phyloP scores from a whole-genome alignment of 2,797 vertebrate species.

The Urosaurus nigricauda region DNA sequence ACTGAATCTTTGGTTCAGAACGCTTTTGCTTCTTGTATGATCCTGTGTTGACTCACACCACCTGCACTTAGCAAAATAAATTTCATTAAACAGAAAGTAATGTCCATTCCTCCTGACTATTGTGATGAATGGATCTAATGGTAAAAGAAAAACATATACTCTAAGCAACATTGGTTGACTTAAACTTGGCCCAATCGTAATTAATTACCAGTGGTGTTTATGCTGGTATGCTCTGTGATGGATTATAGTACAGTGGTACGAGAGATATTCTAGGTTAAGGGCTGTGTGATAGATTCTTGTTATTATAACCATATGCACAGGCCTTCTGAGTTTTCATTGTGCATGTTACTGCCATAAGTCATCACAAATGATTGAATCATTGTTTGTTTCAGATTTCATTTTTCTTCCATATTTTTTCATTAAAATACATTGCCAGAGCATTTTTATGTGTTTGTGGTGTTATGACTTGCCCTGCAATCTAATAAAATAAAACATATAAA shows the following conservation, averaged over 20 bases:
- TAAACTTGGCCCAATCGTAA: constrained; percentile 43
- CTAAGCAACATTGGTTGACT: constrained; percentile 37
- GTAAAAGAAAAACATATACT: constrained; percentile 27
- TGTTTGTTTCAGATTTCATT: constrained; percentile 41
- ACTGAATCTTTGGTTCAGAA: constrained; percentile 36
- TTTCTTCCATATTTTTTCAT: constrained; percentile 39
- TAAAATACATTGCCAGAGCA: constrained; percentile 40
- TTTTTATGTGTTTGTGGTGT: constrained; percentile 41
- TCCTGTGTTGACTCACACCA: constrained; percentile 59
- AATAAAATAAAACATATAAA: constrained; percentile 49
- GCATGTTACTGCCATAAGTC: constrained; percentile 52
- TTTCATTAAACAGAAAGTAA: fast-evolving
- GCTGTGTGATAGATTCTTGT: constrained; percentile 35
- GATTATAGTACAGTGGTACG: constrained; percentile 44
- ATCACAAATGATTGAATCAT: constrained; percentile 44
- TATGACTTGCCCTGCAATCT: constrained; percentile 24
- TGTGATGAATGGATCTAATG: constrained; percentile 37
- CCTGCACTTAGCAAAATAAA: constrained; percentile 64
- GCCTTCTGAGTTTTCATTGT: constrained; percentile 52
- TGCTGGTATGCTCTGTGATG: constrained; percentile 38
- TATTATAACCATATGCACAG: constrained; percentile 65
- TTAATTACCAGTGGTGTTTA: constrained; percentile 55
- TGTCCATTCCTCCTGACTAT: constrained; percentile 26
- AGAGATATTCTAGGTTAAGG: constrained; percentile 51
- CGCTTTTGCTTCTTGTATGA: constrained; percentile 42